Percentiles rank a stretch among this genome's conserved stretches.
These are phyloP conservation scores for Drusus annulatus DNA, from an alignment of 1,140 invertebrate genomes.

Conservation along the genomic window DNA sequence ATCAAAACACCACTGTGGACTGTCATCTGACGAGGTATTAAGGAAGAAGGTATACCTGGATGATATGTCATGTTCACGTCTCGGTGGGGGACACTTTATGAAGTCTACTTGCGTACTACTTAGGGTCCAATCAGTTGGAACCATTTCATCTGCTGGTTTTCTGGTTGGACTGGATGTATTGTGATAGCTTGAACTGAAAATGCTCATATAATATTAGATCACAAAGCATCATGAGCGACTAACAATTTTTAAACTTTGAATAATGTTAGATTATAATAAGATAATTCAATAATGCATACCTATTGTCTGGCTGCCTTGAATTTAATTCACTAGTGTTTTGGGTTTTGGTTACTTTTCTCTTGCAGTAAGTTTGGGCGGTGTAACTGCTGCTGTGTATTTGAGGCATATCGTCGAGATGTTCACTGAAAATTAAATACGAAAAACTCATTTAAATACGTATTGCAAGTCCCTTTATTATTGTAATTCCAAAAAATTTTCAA, in stretches of 20 bases:
- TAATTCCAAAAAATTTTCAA: too few relatives aligned
- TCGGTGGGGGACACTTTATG: constrained; percentile 52
- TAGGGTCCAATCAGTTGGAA: not conserved
- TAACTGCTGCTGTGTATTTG: constrained; percentile 68
- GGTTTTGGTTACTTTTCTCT: constrained; percentile 72
- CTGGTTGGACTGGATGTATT: constrained; percentile 20
- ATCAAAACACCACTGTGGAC: too few relatives aligned
- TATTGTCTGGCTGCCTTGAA: constrained; percentile 59
- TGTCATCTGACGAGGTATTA: too few relatives aligned
- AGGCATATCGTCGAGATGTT: constrained; percentile 65
- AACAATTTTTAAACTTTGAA: too few relatives aligned
- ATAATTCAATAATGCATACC: constrained; percentile 27
- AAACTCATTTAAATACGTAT: not conserved
- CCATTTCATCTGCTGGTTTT: constrained; percentile 16
- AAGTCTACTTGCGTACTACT: constrained; percentile 42
- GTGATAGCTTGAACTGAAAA: too few relatives aligned
- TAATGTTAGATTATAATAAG: too few relatives aligned
- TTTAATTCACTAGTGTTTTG: constrained; percentile 69
- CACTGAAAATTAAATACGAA: constrained; percentile 31
- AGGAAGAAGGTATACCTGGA: not conserved
- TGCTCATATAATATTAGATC: too few relatives aligned
- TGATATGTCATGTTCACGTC: constrained; percentile 47
- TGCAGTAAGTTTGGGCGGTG: constrained; percentile 67
- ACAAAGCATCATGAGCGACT: too few relatives aligned
- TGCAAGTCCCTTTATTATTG: too few relatives aligned